Evolutionary conservation across 2,797 vertebrate genomes (phyloP).

Genomic region (Phylloscopus collybita): DNA sequence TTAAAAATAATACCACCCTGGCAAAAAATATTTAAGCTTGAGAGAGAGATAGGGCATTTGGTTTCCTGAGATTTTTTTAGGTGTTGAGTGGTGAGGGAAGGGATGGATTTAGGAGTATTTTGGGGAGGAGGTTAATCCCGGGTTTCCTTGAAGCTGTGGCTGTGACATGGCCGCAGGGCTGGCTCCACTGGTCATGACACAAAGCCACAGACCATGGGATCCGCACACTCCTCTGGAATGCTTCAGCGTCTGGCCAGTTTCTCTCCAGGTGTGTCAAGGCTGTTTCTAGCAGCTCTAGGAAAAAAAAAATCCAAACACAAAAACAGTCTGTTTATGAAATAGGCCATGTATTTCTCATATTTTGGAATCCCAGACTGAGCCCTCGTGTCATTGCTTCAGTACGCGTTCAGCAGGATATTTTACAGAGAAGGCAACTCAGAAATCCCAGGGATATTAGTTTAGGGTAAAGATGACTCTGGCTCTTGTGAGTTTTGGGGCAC

Average conservation of each 20-base stretch:
- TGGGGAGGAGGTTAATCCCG: neutral
- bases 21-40: neutral
- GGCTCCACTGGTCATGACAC: neutral
- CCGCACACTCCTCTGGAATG: fast-evolving
- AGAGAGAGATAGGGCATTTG: neutral
- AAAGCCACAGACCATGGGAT: neutral
- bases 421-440: neutral
- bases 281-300: neutral
- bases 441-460: neutral
- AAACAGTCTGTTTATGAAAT: neutral
- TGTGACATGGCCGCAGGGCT: neutral
- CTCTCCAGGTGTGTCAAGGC: neutral
- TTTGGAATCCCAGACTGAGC: neutral
- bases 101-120: neutral
- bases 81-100: neutral
- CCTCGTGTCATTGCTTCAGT: neutral
- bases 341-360: neutral
- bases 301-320: neutral
- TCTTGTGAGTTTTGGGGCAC: neutral
- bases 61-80: neutral
- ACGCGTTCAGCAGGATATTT: neutral
- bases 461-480: neutral
- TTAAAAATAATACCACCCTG: neutral
- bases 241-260: neutral
- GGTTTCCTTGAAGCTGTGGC: neutral